Evolutionary conservation across 2,888 invertebrate genomes (phyloP), one percentile per base, ranked within the genome.

Genomic region (Ichneumoninae sp.): DNA sequence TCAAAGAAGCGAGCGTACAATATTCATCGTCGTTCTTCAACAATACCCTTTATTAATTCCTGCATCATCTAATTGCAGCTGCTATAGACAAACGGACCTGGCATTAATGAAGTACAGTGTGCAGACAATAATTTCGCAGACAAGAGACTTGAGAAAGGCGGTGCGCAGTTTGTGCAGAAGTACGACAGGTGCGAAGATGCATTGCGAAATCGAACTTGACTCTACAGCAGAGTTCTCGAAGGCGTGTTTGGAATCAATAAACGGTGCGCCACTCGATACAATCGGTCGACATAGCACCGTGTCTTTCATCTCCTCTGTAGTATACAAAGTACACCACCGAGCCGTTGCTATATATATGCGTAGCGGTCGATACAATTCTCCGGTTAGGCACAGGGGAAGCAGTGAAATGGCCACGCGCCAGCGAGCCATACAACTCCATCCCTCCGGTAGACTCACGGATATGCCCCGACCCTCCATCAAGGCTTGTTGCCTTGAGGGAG

Each of bases 331-430:
- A 74, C 72, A 81, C 77, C 62, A 22, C 44, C 47, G 40, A 68
- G 7, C n/a, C 22, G 19, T 40, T 50, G 19, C n/a, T 57, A 33
- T 36, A 13, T 26, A 40, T 54, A 44, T 69, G 19, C 30, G 16
- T 19, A 22, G 76, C 30, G 54, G 40, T 26, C 65, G 66, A 26
- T 76, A 52, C 33, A 13, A 52, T 26, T 80, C 36, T n/a, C 26
- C 22, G 54, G 81, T 79, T 66, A 76, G 75, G 71, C 75, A 82
- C 76, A 82, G 79, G 66, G 68, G 36, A 54, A 71, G 76, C 82
- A 72, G 66, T 19, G 79, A 84, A 80, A 84, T 84, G 84, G 82
- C 84, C 71, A 76, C 66, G 70, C 75, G 75, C 84, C 84, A 82
- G 74, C 68, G 19, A 50, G 54, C 52, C 40, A 70, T 33, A 57